phyloP scores from a whole-genome alignment of 2,797 vertebrate genomes.

The Takifugu ocellatus region DNA sequence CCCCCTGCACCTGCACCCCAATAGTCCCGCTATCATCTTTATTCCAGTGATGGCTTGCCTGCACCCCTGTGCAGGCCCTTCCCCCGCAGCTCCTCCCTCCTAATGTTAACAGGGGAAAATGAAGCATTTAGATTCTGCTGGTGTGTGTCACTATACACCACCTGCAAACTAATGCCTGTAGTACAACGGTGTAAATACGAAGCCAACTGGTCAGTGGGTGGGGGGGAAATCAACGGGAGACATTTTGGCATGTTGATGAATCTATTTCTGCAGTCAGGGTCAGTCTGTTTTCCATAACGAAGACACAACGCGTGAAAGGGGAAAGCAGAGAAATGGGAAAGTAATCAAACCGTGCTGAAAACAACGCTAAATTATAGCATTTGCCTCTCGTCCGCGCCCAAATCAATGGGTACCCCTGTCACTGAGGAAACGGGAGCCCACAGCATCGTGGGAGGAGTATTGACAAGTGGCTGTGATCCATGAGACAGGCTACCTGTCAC shows the following conservation, averaged over 20 bases:
- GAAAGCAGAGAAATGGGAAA: slow-evolving; percentile 17
- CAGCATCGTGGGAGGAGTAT: slow-evolving; percentile 60
- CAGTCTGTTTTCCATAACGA: slow-evolving; percentile 19
- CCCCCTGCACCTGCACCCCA: slow-evolving; percentile 64
- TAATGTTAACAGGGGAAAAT: slow-evolving; percentile 45
- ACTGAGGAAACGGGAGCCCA: slow-evolving; percentile 51
- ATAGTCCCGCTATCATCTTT: slow-evolving; percentile 59
- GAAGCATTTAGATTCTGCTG: slow-evolving; percentile 48
- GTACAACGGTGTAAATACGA: slow-evolving; percentile 8
- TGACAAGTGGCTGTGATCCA: slow-evolving; percentile 72
- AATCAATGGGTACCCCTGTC: slow-evolving; percentile 69
- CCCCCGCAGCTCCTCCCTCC: slow-evolving; percentile 10
- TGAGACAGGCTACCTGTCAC: slow-evolving; percentile 74
- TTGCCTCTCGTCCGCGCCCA: slow-evolving; percentile 40
- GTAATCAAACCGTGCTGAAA: slow-evolving; percentile 14
- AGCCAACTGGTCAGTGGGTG: neutral
- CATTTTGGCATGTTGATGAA: slow-evolving; percentile 1
- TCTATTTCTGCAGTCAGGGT: slow-evolving; percentile 1
- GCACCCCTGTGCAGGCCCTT: slow-evolving; percentile 31
- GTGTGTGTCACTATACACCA: slow-evolving; percentile 8
- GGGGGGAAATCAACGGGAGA: neutral
- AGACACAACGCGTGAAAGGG: slow-evolving; percentile 17
- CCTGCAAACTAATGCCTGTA: slow-evolving; percentile 11
- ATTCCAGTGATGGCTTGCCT: slow-evolving; percentile 48
- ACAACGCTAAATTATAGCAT: slow-evolving; percentile 43